phyloP scores from a whole-genome alignment of 2,113 vertebrate genomes.

The Cepphus grylle region DNA sequence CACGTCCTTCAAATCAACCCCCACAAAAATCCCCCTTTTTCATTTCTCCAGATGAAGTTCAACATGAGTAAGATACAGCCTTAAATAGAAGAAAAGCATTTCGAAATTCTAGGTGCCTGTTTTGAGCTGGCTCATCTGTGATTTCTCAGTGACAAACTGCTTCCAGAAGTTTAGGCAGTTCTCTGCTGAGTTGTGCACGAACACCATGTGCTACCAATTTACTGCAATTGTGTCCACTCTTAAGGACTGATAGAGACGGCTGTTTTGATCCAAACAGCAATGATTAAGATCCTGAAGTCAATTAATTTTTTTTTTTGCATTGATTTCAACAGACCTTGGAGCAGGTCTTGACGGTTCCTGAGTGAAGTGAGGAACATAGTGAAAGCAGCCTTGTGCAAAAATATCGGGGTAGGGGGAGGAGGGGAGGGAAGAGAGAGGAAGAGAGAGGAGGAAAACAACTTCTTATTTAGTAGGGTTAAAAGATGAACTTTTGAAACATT shows the following conservation, averaged over 20 bases:
- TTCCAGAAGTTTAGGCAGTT: neutral
- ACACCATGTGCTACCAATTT: neutral
- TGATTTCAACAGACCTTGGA: neutral
- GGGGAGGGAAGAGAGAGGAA: neutral
- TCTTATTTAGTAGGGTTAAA: neutral
- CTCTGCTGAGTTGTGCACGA: fast-evolving
- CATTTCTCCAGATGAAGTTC: neutral
- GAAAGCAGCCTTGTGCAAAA: neutral
- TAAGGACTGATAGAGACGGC: neutral
- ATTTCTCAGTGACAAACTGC: neutral
- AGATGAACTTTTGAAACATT: neutral
- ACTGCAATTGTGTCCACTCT: neutral
- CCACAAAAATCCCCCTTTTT: neutral
- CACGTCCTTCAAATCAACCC: neutral
- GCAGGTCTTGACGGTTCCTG: neutral
- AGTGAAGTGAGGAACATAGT: neutral
- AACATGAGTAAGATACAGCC: fast-evolving
- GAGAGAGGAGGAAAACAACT: neutral
- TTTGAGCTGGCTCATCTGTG: neutral
- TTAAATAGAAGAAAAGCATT: neutral
- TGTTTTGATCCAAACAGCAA: neutral
- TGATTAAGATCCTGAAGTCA: neutral
- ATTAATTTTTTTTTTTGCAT: neutral
- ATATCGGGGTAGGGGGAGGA: neutral
- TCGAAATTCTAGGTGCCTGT: neutral